phyloP scores from a whole-genome alignment of 2,113 vertebrate genomes.

The Cyprinus carpio region DNA sequence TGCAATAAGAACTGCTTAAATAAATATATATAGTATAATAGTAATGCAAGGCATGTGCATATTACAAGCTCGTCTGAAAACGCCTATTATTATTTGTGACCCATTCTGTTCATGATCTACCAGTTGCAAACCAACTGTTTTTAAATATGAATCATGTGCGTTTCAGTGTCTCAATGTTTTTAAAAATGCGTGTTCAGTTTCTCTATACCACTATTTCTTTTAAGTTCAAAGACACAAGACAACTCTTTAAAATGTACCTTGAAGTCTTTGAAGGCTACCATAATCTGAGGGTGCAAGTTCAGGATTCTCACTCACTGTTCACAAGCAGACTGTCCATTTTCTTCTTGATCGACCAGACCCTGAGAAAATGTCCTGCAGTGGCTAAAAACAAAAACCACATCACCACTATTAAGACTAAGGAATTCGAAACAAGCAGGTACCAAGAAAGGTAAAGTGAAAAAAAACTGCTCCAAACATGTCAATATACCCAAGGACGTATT shows the following conservation, averaged over 20 bases:
- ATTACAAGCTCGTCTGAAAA: background rate
- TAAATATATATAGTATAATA: background rate
- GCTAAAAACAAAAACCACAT: conserved; percentile 58
- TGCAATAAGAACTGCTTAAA: background rate
- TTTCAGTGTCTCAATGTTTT: background rate
- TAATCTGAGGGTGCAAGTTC: conserved; percentile 77
- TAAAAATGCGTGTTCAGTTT: background rate
- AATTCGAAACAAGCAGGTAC: background rate
- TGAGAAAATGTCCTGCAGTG: conserved; percentile 63
- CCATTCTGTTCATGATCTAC: no score
- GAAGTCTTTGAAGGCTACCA: conserved; percentile 80
- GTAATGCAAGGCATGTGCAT: background rate
- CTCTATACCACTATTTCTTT: background rate
- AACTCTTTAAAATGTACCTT: conserved; percentile 68
- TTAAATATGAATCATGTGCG: background rate
- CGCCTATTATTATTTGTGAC: background rate
- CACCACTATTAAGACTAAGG: background rate
- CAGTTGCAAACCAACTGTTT: background rate
- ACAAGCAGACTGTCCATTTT: conserved; percentile 75
- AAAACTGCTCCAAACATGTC: accelerated
- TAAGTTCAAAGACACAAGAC: background rate
- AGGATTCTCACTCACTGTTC: conserved; percentile 60
- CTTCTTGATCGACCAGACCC: conserved; percentile 65
- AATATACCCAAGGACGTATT: background rate
- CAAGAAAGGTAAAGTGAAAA: background rate